phyloP scores from a whole-genome alignment of 1,140 invertebrate species.

The Aphis gossypii region DNA sequence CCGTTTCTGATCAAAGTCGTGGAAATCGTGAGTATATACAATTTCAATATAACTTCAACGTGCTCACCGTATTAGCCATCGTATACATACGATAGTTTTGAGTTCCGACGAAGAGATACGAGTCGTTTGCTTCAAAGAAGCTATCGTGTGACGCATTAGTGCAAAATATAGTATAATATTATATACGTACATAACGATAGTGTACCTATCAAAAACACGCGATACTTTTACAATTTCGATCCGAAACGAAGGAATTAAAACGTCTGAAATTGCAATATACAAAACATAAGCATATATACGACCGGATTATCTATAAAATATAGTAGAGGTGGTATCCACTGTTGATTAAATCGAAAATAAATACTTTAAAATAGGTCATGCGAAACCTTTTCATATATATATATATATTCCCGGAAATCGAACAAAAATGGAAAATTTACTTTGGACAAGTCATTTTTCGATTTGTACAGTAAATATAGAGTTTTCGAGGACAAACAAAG shows the following conservation, averaged over 20 bases:
- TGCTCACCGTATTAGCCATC: not conserved
- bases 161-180: not conserved
- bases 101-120: not conserved
- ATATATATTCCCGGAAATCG: not conserved
- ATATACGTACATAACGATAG: not conserved
- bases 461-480: not conserved
- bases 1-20: slow-evolving; percentile 65
- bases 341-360: not conserved
- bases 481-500: not conserved
- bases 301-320: too few relatives aligned
- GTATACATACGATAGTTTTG: not conserved
- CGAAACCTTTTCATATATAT: not conserved
- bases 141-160: not conserved
- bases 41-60: not conserved
- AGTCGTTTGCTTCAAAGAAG: not conserved
- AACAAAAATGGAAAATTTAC: not conserved
- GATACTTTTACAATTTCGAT: not conserved
- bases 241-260: not conserved
- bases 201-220: not conserved
- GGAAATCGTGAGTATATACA: slow-evolving; percentile 65
- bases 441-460: not conserved
- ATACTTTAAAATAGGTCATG: not conserved
- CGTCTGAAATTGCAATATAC: not conserved
- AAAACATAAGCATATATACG: not conserved
- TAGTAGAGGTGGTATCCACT: too few relatives aligned